Percentiles rank a stretch among this genome's conserved stretches.
These are phyloP conservation scores for Cataglyphis cursor DNA, from an alignment of 2,888 invertebrate genomes.

Conservation along the genomic window DNA sequence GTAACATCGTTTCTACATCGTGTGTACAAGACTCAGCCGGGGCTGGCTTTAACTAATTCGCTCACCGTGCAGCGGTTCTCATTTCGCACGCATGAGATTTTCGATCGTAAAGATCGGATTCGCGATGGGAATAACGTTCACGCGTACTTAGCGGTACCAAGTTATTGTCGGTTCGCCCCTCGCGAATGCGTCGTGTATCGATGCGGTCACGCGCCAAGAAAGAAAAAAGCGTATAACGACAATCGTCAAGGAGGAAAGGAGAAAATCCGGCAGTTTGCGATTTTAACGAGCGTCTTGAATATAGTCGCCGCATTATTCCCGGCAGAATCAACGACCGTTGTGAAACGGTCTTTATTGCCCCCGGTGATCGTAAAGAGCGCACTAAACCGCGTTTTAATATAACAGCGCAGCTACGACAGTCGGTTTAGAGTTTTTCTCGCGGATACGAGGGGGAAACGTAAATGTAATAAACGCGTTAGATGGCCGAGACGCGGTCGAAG, in stretches of 20 bases:
- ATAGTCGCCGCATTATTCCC: constrained; percentile 74
- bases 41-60: constrained; percentile 82
- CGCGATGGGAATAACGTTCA: constrained; percentile 4
- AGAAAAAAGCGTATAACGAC: constrained; percentile 28
- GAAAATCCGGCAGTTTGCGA: constrained; percentile 57
- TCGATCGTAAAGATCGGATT: constrained; percentile 7
- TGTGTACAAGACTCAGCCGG: constrained; percentile 80
- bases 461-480: constrained; percentile 33
- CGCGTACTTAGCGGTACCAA: neutral
- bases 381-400: constrained; percentile 63
- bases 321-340: constrained; percentile 76
- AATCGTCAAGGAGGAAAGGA: constrained; percentile 26
- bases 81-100: constrained; percentile 39
- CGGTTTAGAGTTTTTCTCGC: constrained; percentile 49
- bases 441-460: neutral
- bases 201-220: neutral
- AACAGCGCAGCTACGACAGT: constrained; percentile 50
- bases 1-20: constrained; percentile 82
- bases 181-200: neutral
- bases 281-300: constrained; percentile 78
- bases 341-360: constrained; percentile 81
- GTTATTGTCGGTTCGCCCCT: neutral
- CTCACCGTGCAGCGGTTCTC: constrained; percentile 68
- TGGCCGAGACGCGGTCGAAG: constrained; percentile 7
- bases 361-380: constrained; percentile 80